Evolutionary conservation across 2,797 vertebrate species (phyloP).

Genomic region (Zalophus californianus): DNA sequence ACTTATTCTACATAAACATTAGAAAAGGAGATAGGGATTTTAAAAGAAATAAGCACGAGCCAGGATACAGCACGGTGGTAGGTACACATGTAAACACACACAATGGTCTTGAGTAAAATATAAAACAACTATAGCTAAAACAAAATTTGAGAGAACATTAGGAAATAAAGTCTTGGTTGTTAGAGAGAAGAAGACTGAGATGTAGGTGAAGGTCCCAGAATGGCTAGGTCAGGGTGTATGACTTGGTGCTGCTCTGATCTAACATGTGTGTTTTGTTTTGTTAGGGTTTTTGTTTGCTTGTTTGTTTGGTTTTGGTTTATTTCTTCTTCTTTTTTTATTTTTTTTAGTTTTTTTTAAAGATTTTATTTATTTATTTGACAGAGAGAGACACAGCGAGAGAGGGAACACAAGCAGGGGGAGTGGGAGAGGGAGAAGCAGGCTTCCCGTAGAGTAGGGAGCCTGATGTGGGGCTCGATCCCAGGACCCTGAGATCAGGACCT

Average conservation of each 20-base stretch:
- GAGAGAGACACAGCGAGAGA: no score
- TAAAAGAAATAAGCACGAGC: neutral
- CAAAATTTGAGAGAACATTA: neutral
- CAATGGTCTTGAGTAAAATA: neutral
- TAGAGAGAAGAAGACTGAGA: neutral
- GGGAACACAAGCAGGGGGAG: no score
- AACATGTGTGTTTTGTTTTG: neutral
- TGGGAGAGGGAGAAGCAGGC: no score
- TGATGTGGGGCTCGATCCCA: no score
- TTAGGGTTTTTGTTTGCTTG: neutral
- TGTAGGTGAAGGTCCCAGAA: neutral
- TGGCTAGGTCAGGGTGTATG: neutral
- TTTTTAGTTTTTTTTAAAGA: no score
- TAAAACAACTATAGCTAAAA: neutral
- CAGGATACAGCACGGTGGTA: neutral
- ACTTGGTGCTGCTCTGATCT: neutral
- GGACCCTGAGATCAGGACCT: no score
- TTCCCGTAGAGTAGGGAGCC: no score
- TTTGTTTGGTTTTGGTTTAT: neutral
- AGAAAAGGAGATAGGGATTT: neutral
- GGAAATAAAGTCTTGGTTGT: neutral
- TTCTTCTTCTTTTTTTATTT: neutral
- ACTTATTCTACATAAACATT: neutral
- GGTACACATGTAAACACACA: neutral
- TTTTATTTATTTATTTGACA: no score